Conservation (phyloP, 2,888 invertebrate species). For the Nomada flava region DNA sequence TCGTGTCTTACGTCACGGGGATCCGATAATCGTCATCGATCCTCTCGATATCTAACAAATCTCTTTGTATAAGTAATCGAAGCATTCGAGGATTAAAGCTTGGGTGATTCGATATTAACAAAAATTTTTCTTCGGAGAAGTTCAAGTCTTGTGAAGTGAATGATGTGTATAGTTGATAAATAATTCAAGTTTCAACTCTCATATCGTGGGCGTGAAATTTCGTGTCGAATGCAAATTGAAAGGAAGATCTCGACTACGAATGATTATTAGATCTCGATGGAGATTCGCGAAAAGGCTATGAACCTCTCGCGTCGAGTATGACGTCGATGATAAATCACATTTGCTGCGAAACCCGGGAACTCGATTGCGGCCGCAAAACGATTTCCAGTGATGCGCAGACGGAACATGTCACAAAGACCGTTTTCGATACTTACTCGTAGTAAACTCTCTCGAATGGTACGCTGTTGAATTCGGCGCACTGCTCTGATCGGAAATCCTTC, state of each 20-base stretch:
- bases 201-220: background rate
- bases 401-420: background rate
- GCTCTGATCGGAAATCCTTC: conserved; percentile 93
- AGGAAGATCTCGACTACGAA: conserved; percentile 34
- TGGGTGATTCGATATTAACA: too few relatives aligned
- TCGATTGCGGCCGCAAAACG: background rate
- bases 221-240: background rate
- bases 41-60: conserved; percentile 2
- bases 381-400: background rate
- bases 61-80: background rate
- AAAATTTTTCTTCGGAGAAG: too few relatives aligned
- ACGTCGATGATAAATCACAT: conserved; percentile 49
- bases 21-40: conserved; percentile 12
- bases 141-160: background rate
- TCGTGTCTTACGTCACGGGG: background rate
- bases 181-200: background rate
- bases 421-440: conserved; percentile 89
- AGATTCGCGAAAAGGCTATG: conserved; percentile 1
- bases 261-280: conserved; percentile 42
- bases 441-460: conserved; percentile 92
- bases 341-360: conserved; percentile 26
- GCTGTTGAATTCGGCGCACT: conserved; percentile 94
- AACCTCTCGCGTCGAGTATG: background rate
- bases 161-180: background rate
- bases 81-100: too few relatives aligned